phyloP scores from a whole-genome alignment of 2,888 invertebrate genomes.

The Minunthozetes semirufus region DNA sequence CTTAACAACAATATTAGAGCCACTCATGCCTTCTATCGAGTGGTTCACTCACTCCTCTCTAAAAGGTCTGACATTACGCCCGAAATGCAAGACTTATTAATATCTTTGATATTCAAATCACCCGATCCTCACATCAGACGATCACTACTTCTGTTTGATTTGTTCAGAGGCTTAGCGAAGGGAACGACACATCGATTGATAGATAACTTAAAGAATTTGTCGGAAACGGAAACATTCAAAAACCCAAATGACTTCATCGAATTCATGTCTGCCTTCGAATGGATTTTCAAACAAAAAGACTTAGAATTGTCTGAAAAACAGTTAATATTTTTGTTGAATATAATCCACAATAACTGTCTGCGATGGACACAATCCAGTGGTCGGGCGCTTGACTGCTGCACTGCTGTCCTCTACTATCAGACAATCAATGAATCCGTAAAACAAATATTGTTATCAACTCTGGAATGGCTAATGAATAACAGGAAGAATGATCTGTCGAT shows the following conservation, averaged over 20 bases:
- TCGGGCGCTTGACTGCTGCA: conserved; percentile 30
- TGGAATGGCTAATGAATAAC: conserved; percentile 34
- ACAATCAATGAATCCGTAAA: conserved; percentile 25
- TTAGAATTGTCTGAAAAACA: conserved; percentile 28
- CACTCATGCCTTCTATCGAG: conserved; percentile 33
- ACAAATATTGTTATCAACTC: conserved; percentile 25
- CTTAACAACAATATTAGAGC: conserved; percentile 23
- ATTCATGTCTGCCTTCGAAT: conserved; percentile 28
- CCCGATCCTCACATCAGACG: conserved; percentile 25
- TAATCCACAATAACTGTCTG: conserved; percentile 32
- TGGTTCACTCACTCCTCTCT: conserved; percentile 3
- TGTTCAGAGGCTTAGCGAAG: neutral
- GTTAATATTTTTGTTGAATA: conserved; percentile 24
- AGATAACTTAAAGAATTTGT: neutral
- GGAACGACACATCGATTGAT: conserved; percentile 16
- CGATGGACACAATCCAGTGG: conserved; percentile 18
- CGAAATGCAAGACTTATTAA: conserved; percentile 18
- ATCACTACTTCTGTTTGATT: conserved; percentile 1
- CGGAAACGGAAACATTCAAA: conserved; percentile 7
- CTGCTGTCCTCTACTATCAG: conserved; percentile 35
- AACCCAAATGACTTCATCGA: conserved; percentile 2
- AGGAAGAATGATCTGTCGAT: conserved; percentile 34
- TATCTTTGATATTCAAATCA: conserved; percentile 10
- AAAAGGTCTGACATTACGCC: conserved; percentile 15
- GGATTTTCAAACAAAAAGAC: conserved; percentile 32